phyloP scores from a whole-genome alignment of 2,113 vertebrate genomes.

The pig (Sus scrofa) region T2T-Sscrofa CM000814.6:13398501-13399000 shows the following conservation, averaged over 20 bases:
- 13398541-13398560: neutral
- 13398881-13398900: neutral
- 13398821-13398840: constrained; percentile 10
- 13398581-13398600: too few relatives aligned
- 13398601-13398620: neutral
- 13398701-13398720: neutral
- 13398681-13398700: neutral
- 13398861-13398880: neutral
- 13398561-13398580: neutral
- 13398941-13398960: neutral
- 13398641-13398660: neutral
- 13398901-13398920: neutral
- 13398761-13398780: neutral
- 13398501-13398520: constrained; percentile 36
- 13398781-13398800: neutral
- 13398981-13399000: neutral
- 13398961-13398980: neutral
- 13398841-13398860: constrained; percentile 73
- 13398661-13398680: neutral
- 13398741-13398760: neutral
- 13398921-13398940: neutral
- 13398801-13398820: constrained; percentile 20
- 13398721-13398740: neutral
- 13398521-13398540: constrained; percentile 56
- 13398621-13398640: neutral